A percentile compares a stretch with the other conserved stretches of the same genome.
These are phyloP conservation scores for Herminia tarsipennalis DNA, from an alignment of 2,888 invertebrate genomes.

Conservation along the genomic window DNA sequence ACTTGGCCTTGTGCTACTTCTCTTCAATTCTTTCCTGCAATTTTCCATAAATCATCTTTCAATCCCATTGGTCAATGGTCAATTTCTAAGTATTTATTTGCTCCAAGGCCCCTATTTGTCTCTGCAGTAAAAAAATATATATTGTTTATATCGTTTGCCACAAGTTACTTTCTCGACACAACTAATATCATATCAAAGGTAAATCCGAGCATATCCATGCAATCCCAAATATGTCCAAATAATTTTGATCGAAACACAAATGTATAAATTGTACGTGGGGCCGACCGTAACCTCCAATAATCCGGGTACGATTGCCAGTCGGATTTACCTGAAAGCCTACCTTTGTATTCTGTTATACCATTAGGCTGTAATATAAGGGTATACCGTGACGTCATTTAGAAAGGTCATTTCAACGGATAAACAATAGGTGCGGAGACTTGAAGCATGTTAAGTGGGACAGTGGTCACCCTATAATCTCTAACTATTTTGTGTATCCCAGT, in stretches of 20 bases:
- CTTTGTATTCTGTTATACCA: slow-evolving; percentile 41
- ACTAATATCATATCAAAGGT: not conserved
- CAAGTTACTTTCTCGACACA: no score
- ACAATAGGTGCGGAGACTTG: slow-evolving; percentile 24
- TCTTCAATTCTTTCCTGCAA: no score
- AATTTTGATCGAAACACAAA: slow-evolving; percentile 27
- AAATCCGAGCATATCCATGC: not conserved
- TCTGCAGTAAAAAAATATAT: no score
- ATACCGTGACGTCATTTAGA: slow-evolving; percentile 30
- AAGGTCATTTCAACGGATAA: slow-evolving; percentile 22
- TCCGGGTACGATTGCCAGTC: slow-evolving; percentile 38
- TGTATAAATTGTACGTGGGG: slow-evolving; percentile 15
- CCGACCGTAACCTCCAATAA: slow-evolving; percentile 23
- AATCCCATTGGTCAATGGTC: no score
- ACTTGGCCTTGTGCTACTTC: no score
- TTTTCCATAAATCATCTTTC: no score
- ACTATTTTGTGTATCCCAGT: no score
- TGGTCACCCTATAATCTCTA: no score
- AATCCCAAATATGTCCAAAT: slow-evolving; percentile 1
- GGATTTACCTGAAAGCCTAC: slow-evolving; percentile 38
- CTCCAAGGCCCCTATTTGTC: no score
- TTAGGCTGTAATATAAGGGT: slow-evolving; percentile 28
- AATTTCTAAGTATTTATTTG: no score
- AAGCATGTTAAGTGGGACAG: no score
- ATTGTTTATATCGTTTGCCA: no score